Evolutionary conservation across 2,888 invertebrate species (phyloP).

Genomic region (Pseudoips prasinana): DNA sequence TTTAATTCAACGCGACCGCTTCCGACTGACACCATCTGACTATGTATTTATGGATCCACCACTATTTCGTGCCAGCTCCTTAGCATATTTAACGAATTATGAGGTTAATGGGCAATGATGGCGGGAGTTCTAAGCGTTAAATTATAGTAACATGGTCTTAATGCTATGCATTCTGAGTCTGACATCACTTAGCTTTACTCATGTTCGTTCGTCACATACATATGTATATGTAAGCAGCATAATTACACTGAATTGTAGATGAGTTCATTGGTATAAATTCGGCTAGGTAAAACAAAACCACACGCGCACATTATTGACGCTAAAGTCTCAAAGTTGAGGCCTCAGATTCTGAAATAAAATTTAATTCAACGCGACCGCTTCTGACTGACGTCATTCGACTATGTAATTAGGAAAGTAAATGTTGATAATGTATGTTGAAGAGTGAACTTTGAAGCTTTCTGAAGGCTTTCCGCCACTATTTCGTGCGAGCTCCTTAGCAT

Average conservation of each 20-base stretch:
- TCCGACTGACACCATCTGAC: constrained; percentile 11
- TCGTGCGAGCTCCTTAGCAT: constrained; percentile 64
- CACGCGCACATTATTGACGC: too few species aligned
- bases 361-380: constrained; percentile 18
- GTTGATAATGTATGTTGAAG: constrained; percentile 9
- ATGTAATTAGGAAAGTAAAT: constrained; percentile 20
- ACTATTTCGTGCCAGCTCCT: constrained; percentile 56
- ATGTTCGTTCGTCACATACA: too few species aligned
- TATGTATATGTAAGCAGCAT: too few species aligned
- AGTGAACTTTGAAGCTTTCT: constrained; percentile 26
- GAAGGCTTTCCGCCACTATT: constrained; percentile 45
- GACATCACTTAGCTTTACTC: too few species aligned
- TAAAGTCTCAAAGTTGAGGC: too few species aligned
- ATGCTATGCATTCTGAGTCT: too few species aligned
- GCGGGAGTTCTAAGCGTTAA: constrained; percentile 47
- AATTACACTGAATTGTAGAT: too few species aligned
- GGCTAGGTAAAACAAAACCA: too few species aligned
- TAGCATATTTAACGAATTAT: constrained; percentile 75
- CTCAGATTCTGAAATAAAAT: constrained; percentile 9
- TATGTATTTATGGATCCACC: constrained; percentile 33
- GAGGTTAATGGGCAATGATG: constrained; percentile 72
- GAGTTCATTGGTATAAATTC: too few species aligned
- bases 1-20: constrained; percentile 18
- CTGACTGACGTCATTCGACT: constrained; percentile 12
- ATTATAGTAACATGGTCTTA: too few species aligned